These are phyloP conservation scores for Leuciscus idus DNA, from an alignment of 2,113 vertebrate species.

Conservation along the genomic window DNA sequence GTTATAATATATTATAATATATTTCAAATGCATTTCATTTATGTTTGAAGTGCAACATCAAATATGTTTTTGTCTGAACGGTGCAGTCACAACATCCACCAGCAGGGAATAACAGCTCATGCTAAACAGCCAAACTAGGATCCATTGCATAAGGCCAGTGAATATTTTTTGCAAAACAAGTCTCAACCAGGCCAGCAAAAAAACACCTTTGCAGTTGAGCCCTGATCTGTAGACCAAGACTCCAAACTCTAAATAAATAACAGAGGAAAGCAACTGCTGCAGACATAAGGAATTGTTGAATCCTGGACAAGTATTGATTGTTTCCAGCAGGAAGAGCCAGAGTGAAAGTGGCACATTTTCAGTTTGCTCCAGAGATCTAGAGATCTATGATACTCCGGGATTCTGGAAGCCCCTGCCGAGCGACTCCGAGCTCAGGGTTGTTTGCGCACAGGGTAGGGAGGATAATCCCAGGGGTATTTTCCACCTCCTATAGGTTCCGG, in stretches of 20 bases:
- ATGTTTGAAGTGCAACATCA: too few species aligned
- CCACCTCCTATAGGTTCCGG: conserved; percentile 58
- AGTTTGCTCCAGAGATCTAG: conserved; percentile 33
- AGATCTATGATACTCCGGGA: conserved; percentile 38
- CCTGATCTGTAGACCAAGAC: background rate
- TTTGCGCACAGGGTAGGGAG: conserved; percentile 54
- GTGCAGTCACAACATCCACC: background rate
- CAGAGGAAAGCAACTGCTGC: background rate
- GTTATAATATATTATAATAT: too few species aligned
- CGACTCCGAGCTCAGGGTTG: conserved; percentile 50
- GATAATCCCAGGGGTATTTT: conserved; percentile 63
- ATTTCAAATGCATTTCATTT: too few species aligned
- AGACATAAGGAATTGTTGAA: conserved; percentile 12
- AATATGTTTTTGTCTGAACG: background rate
- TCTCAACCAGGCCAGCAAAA: background rate
- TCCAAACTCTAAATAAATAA: background rate
- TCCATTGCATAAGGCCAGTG: background rate
- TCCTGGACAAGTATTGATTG: conserved; percentile 33
- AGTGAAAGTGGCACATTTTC: conserved; percentile 22
- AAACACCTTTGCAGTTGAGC: background rate
- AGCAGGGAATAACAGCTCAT: background rate
- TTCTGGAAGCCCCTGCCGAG: conserved; percentile 46
- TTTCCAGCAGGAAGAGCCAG: conserved; percentile 41
- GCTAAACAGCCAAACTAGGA: background rate
- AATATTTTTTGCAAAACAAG: background rate